Base-by-base conservation (phyloP, 2,797 vertebrate genomes). In the Chloroceryle amazona region DNA sequence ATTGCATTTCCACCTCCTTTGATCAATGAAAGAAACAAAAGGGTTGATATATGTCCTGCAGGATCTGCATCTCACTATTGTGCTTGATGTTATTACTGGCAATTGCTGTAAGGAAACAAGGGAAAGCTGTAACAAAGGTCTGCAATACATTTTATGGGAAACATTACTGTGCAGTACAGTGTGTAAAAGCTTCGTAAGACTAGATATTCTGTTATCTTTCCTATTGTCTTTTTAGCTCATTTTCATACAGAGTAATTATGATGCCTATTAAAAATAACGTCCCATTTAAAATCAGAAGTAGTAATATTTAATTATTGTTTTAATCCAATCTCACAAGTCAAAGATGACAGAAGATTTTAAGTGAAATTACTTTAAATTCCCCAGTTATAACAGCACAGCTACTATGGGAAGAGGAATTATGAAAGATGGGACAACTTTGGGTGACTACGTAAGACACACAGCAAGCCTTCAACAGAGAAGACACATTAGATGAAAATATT, bases 21-120 rank as follows among this genome's bases (percentile, higher is more conserved):
- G 99, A 97, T 99, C 99, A 94, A 99, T 98, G 97, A 99, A 99
- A 85, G 99, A 99, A 93, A 99, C 99, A 23, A 99, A 99, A 15
- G 99, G 99, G 73, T 99, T 99, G 98, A 99, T 99, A 18, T 99
- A 99, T 1, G 99, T 99, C 89, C 99, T 99, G 94, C 99, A 99
- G 26, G 99, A 99, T 60, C 99, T 99, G 91, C 99, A 99, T 63
- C 99, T 98, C 79, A 99, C 99, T 31, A 99, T 99, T 11, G 99
- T 99, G 98, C 99, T 99, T 23, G 99, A 99, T 8, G 99, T 99
- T 98, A 99, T 99, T 90, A 99, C 99, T 3, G 99, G 99, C 61
- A 99, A 97, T 97, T 99, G 99, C 99, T 99, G 95, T 92, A 97
- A 96, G 75, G 57, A 72, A 96, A 93, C 39, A 60, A 93, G 11